Base-by-base conservation (phyloP, 2,113 vertebrate species). In the Leptocoma aspasia region DNA sequence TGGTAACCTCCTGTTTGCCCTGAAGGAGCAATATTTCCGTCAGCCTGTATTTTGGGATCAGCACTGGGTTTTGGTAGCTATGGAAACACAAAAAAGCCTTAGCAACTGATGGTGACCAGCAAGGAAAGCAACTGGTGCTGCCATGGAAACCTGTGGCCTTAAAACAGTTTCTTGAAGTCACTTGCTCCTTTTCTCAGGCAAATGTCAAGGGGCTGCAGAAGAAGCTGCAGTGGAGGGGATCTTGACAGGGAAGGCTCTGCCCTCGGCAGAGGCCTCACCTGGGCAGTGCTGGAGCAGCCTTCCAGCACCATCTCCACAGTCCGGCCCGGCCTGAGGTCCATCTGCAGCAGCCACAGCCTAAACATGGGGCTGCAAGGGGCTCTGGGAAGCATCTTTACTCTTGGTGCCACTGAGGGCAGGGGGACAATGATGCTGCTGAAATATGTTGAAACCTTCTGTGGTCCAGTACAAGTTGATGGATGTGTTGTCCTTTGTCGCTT, bases 381-480 rank as follows among this genome's bases (percentile, higher is more conserved):
- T 21, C 2, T 28, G 19, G 13, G 73, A 49, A n/a, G 72, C 42
- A 39, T 2, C 26, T 52, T 54, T 85, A 21, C 22, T 21, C n/a
- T 95, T 97, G 30, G 68, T 35, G 8, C 15, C 41, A 35, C 45
- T 28, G 33, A 63, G 7, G 16, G 31, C 54, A 44, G 72, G 82
- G 33, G 77, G 49, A 28, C 47, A 95, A 33, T 39, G 49, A 24
- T 15, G 69, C 47, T 88, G 95, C 26, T 90, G 76, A 44, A 95
- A 93, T 0, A 84, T 70, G 27, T 42, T 13, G 27, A 97, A 98
- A 28, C 94, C 96, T 35, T 98, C 97, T 0, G 86, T 98, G 65
- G 95, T 96, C 99, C 99, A 99, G 91, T 97, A 98, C 17, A 99
- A 99, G 90, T 72, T 97, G 97, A 64, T 99, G 98, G n/a, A 85